Conservation (phyloP, 2,797 vertebrate species). For the Tadarida brasiliensis region DNA sequence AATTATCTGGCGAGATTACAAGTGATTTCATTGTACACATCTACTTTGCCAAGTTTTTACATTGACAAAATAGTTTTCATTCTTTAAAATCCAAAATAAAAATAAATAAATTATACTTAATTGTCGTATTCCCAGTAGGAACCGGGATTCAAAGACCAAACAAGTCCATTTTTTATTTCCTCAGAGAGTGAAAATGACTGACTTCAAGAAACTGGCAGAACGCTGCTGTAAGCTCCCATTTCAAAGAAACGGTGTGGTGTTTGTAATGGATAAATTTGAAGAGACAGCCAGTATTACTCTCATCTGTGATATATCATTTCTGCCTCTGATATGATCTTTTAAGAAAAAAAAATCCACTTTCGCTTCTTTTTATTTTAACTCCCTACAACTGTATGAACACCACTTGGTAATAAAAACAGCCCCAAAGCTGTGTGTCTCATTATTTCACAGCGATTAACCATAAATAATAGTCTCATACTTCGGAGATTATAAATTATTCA, state of each 20-base stretch:
- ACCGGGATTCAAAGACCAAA: slow-evolving; percentile 69
- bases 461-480: slow-evolving; percentile 71
- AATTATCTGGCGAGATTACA: slow-evolving; percentile 5
- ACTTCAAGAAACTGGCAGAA: slow-evolving; percentile 73
- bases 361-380: slow-evolving; percentile 75
- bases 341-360: slow-evolving; percentile 61
- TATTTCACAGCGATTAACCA: slow-evolving; percentile 73
- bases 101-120: slow-evolving; percentile 70
- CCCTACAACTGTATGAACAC: slow-evolving; percentile 32
- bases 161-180: slow-evolving; percentile 72
- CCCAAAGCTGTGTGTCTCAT: slow-evolving; percentile 64
- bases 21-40: neutral
- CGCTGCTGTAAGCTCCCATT: slow-evolving; percentile 64
- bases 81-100: slow-evolving; percentile 70
- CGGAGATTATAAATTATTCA: slow-evolving; percentile 80
- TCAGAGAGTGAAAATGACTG: slow-evolving; percentile 67
- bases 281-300: slow-evolving; percentile 82
- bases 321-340: slow-evolving; percentile 77
- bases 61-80: slow-evolving; percentile 56
- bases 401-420: slow-evolving; percentile 67
- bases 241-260: slow-evolving; percentile 76
- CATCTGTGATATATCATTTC: slow-evolving; percentile 80
- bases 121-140: slow-evolving; percentile 66
- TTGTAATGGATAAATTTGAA: slow-evolving; percentile 81
- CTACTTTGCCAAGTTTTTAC: slow-evolving; percentile 56